phyloP scores from a whole-genome alignment of 2,797 vertebrate genomes.

The Bradypodion ventrale region DNA sequence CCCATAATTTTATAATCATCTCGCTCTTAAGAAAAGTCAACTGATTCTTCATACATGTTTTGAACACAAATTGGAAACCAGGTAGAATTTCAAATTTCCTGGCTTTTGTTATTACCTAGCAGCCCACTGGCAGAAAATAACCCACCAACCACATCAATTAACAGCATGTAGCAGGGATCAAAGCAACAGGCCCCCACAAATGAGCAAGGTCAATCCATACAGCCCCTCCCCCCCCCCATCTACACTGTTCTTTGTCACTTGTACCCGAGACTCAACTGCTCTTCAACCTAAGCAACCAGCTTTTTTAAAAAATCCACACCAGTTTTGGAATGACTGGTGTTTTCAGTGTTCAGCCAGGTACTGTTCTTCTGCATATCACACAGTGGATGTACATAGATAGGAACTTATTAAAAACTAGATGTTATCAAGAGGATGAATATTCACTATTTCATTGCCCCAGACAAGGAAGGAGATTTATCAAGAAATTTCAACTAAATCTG shows the following conservation, averaged over 20 bases:
- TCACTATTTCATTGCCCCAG: constrained; percentile 68
- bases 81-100: constrained; percentile 26
- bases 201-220: constrained; percentile 39
- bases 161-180: constrained; percentile 44
- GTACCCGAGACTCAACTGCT: constrained; percentile 46
- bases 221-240: constrained; percentile 42
- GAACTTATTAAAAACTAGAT: constrained; percentile 52
- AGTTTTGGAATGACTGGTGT: constrained; percentile 18
- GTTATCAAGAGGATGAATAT: constrained; percentile 55
- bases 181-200: constrained; percentile 43
- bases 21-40: constrained; percentile 41
- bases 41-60: constrained; percentile 42
- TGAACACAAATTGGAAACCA: constrained; percentile 43
- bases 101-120: constrained; percentile 36
- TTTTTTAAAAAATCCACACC: constrained; percentile 41
- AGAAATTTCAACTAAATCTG: constrained; percentile 70
- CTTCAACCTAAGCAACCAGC: constrained; percentile 47
- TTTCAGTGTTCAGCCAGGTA: constrained; percentile 48
- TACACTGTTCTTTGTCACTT: constrained; percentile 46
- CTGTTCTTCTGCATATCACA: constrained; percentile 38
- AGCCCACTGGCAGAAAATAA: constrained; percentile 50
- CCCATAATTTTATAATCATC: constrained; percentile 42
- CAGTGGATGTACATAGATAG: constrained; percentile 34
- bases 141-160: constrained; percentile 48
- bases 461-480: constrained; percentile 63